Evolutionary conservation across 2,113 vertebrate species (phyloP).

Genomic region (Noturus placidus): DNA sequence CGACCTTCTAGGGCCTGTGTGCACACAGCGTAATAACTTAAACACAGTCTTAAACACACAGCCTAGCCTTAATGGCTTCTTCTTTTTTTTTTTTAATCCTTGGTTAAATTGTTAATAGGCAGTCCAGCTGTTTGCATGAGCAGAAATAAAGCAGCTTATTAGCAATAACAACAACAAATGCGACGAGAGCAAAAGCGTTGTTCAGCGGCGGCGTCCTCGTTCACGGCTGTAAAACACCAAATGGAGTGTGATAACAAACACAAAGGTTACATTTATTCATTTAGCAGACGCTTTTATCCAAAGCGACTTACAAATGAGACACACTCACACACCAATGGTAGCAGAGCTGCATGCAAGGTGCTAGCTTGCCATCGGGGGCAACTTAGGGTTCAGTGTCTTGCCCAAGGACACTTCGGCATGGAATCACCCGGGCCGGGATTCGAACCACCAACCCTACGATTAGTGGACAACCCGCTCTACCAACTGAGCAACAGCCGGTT

Average conservation of each 20-base stretch:
- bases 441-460: too few species aligned
- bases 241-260: neutral
- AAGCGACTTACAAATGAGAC: too few species aligned
- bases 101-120: conserved; percentile 67
- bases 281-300: too few species aligned
- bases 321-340: too few species aligned
- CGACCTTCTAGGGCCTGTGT: conserved; percentile 60
- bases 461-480: too few species aligned
- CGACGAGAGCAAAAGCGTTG: conserved; percentile 40
- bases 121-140: conserved; percentile 53
- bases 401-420: too few species aligned
- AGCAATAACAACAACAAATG: conserved; percentile 53
- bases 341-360: too few species aligned
- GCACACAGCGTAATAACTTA: conserved; percentile 66
- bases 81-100: conserved; percentile 56
- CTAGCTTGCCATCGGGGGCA: too few species aligned
- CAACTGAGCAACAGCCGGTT: too few species aligned
- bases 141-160: conserved; percentile 47
- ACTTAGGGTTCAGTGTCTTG: too few species aligned
- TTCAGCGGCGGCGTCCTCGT: conserved; percentile 32
- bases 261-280: conserved; percentile 19
- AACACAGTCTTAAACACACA: conserved; percentile 56
- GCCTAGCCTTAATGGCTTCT: conserved; percentile 64
- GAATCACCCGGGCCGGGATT: too few species aligned
- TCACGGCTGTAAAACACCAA: neutral